These are phyloP conservation scores for Antennarius striatus DNA, from an alignment of 2,113 vertebrate species.

Conservation along the genomic window DNA sequence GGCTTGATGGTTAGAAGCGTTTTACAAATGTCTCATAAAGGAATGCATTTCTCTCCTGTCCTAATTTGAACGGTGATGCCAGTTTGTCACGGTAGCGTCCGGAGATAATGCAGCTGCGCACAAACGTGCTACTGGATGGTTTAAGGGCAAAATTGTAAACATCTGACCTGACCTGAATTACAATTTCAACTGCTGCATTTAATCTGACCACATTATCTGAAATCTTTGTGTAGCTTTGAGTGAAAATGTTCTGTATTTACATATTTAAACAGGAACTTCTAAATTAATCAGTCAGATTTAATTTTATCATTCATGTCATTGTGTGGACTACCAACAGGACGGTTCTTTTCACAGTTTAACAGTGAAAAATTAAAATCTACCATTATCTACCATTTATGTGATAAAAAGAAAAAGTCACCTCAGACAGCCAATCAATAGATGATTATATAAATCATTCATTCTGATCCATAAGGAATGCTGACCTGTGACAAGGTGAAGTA, in stretches of 20 bases:
- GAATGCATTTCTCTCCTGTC: conserved; percentile 35
- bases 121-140: not conserved
- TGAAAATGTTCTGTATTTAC: not conserved
- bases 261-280: no score
- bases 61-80: conserved; percentile 47
- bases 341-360: no score
- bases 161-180: not conserved
- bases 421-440: no score
- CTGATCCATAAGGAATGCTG: no score
- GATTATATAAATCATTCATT: no score
- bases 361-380: no score
- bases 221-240: not conserved
- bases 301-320: not conserved
- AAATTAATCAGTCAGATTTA: not conserved
- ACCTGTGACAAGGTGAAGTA: no score
- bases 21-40: conserved; percentile 52
- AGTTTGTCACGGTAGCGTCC: not conserved
- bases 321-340: not conserved
- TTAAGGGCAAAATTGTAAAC: not conserved
- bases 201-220: not conserved
- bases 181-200: no score
- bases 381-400: no score
- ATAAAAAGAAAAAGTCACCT: no score
- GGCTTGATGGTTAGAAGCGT: conserved; percentile 49
- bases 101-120: not conserved